These are phyloP conservation scores for Dysmachus trigonus DNA, from an alignment of 2,888 invertebrate species.

Conservation along the genomic window DNA sequence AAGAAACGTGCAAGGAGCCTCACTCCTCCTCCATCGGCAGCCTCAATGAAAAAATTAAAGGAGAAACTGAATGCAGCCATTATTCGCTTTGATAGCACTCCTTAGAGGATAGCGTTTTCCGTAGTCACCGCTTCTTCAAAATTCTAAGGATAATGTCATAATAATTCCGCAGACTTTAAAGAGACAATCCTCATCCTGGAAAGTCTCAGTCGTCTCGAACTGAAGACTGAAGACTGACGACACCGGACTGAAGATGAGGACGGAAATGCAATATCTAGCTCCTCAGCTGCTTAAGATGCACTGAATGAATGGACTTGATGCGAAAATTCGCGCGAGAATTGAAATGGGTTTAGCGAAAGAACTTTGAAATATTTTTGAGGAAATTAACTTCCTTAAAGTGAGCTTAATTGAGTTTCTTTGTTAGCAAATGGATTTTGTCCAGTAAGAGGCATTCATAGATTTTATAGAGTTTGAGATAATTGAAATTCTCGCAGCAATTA, in stretches of 20 bases:
- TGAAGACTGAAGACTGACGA: no score
- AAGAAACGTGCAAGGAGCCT: background rate
- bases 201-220: background rate
- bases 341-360: background rate
- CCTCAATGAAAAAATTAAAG: background rate
- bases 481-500: background rate
- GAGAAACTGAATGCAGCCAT: background rate
- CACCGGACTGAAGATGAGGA: background rate
- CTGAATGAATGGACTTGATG: background rate
- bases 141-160: background rate
- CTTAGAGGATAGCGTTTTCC: background rate
- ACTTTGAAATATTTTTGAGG: background rate
- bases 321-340: background rate
- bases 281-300: background rate
- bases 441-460: background rate
- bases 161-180: background rate
- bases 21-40: background rate
- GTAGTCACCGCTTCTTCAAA: background rate
- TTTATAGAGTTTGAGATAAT: background rate
- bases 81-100: background rate
- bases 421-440: background rate
- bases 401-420: background rate
- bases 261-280: background rate
- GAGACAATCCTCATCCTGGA: background rate
- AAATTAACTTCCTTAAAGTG: background rate